Evolutionary conservation across 2,113 vertebrate species (phyloP).

Genomic region (Illadopsis cleaveri): DNA sequence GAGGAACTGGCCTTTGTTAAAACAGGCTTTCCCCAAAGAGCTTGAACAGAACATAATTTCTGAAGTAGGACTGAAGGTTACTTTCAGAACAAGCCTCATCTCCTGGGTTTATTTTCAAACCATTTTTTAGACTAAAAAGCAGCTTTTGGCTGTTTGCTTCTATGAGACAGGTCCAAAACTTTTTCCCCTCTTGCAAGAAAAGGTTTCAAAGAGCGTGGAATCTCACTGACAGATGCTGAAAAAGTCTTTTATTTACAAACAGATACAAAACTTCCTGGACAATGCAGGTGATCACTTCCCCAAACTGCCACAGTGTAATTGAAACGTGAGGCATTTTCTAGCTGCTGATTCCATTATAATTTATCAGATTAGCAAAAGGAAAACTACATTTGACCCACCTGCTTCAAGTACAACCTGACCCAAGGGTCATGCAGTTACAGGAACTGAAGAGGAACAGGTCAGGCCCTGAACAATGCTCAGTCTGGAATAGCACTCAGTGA

Average conservation of each 20-base stretch:
- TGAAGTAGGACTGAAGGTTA: background rate
- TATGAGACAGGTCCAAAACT: background rate
- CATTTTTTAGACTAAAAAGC: background rate
- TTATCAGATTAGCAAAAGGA: conserved; percentile 11
- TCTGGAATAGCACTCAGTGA: conserved; percentile 11
- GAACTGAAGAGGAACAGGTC: background rate
- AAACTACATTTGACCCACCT: background rate
- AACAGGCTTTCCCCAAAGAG: background rate
- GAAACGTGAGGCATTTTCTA: background rate
- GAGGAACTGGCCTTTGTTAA: background rate
- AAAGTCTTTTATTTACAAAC: background rate
- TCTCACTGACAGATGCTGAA: background rate
- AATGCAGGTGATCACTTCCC: background rate
- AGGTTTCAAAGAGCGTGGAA: background rate
- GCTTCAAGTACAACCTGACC: background rate
- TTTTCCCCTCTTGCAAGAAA: background rate
- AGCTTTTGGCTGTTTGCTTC: background rate
- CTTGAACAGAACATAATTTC: background rate
- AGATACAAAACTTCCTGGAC: background rate
- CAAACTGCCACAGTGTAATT: background rate
- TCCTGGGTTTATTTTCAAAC: background rate
- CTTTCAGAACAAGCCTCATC: background rate
- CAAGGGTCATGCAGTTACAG: background rate
- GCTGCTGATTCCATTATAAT: background rate
- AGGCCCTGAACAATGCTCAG: background rate